These are phyloP conservation scores for Cryptomyrus ogoouensis DNA, from an alignment of 2,113 vertebrate genomes.

Conservation along the genomic window DNA sequence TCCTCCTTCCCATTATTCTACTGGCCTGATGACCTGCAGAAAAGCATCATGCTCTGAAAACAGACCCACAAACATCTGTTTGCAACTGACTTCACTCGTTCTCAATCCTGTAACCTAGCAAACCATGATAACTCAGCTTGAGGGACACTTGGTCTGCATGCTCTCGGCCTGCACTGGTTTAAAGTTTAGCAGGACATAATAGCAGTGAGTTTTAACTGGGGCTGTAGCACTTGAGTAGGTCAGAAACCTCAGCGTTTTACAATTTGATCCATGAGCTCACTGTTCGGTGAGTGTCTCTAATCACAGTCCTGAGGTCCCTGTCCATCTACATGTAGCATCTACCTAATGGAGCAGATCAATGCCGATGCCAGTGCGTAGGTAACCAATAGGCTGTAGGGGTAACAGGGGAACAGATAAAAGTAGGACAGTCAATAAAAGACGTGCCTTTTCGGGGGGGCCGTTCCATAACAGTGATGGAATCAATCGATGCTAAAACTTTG, in stretches of 20 bases:
- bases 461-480: not conserved
- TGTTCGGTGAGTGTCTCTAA: not conserved
- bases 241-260: not conserved
- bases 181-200: not conserved
- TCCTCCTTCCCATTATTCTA: constrained; percentile 68
- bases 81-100: not conserved
- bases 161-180: not conserved
- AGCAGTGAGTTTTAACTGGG: not conserved
- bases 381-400: constrained; percentile 6
- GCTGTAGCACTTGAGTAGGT: not conserved
- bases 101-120: not conserved
- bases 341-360: constrained; percentile 14
- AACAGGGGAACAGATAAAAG: not conserved
- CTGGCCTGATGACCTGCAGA: constrained; percentile 45
- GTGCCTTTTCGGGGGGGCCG: not conserved
- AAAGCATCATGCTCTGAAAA: not conserved
- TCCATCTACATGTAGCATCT: not conserved
- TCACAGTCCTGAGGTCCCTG: not conserved
- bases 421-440: not conserved
- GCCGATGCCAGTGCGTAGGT: not conserved
- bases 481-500: not conserved
- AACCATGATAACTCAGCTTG: not conserved
- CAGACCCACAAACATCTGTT: not conserved
- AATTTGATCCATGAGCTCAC: not conserved
- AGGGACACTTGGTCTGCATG: not conserved